Evolutionary conservation across 2,888 invertebrate genomes (phyloP), one percentile per base, ranked within the genome.

Genomic region (Torymus auratus): DNA sequence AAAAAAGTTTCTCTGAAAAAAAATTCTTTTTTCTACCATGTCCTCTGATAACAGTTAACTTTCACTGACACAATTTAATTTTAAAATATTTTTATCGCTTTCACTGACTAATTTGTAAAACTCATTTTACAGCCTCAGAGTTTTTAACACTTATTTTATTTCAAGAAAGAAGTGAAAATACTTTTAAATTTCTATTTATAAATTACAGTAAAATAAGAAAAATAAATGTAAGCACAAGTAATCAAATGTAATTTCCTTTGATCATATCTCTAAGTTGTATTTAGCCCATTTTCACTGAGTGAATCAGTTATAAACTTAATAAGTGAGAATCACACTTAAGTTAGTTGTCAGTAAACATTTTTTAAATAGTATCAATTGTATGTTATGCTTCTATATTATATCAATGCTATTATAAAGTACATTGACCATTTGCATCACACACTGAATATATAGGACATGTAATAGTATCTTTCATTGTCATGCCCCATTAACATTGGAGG

Each of bases 231-330:
- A 82, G 73, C 72, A 65, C 60, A 62, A 64, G 41, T n/a, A 60
- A 78, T 60, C 23, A 73, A 81, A 81, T 78, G 81, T 81, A 81
- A 81, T 75, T 74, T 65, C 60, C 78, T 50, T 79, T 65, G 15
- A 70, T 65, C n/a, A n/a, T 68, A 11, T 64, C 52, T 61, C 14
- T 13, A 50, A 23, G 50, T 69, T 55, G n/a, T 64, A 65, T 76
- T 67, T 56, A 67, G 15, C 61, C 50, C 67, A 56, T 67, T 41
- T 41, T 41, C 41, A 41, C 61, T 67, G 14, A 76, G n/a, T 65
- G 52, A 68, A 68, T 50, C 72, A 73, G 14, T 5, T 12, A 70
- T 65, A 53, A 28, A 15, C 56, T 70, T n/a, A 52, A 74, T 69
- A 28, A 75, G 65, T 70, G 15, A 65, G 60, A 74, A 20, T 20